Base-by-base conservation (phyloP, 2,888 invertebrate genomes). In the Desoria tigrina region DNA sequence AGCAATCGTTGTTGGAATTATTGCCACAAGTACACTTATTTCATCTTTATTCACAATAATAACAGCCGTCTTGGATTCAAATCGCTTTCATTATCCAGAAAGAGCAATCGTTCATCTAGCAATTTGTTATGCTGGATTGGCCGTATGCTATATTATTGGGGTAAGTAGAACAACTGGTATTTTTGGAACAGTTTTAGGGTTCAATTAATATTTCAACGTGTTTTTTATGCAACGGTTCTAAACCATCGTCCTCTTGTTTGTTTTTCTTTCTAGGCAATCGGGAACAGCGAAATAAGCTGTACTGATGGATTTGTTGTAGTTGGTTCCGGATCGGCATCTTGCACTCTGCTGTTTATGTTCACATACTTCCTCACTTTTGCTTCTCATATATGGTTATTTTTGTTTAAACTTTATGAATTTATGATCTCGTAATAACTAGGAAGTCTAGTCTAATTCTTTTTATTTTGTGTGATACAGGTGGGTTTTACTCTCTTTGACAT, bases 71-170 rank as follows among this genome's bases (percentile, higher is more conserved):
- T 91, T 98, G 74, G 97, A 98, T 81, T 92, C 93, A 66, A 90
- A 92, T 78, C 85, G 98, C 77, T 99, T 99, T 81, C 88, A 94
- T 50, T 99, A 98, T 82, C 98, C 99, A 14, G 98, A 99, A 81
- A 86, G 97, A 74, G 96, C 98, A 1, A 96, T 99, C 68, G 95
- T 98, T 77, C 98, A 96, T 81, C 83, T 99, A 65, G 94, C 97
- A 21, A 89, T 95, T 4, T 98, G 98, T 81, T 97, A 97, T 81
- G 84, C 96, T 77, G 90, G 96, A 86, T 92, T 97, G 50, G 93
- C 96, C 21, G 83, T 92, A 72, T 92, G 93, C 53, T 97, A 97
- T 82, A 79, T 85, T 9, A 89, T 92, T 23, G 89, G 82, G 32
- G 81, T 82, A 73, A 68, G 64, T 62, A 45, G 42, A 49, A 18